Base-by-base conservation (phyloP, 2,113 vertebrate species). In the Arizona elegans region DNA sequence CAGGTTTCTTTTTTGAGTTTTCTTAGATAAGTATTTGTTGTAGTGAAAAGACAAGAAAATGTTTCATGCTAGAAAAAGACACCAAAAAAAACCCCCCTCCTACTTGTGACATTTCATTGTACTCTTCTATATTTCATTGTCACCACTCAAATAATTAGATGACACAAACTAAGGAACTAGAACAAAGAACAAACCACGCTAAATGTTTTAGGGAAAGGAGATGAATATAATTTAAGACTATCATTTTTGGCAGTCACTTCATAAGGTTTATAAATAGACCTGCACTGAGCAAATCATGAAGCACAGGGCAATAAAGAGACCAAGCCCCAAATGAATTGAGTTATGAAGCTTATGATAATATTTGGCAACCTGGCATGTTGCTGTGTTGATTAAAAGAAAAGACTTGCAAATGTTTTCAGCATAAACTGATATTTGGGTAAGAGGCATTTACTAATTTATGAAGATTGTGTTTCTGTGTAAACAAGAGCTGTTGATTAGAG, bases 391-490 rank as follows among this genome's bases (percentile, higher is more conserved):
- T 4, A 33, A n/a, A 90, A 93, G 91, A 91, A 92, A 58, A 92
- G 85, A 90, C 53, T 7, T 56, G 86, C 55, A 65, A 75, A 75
- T 87, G 26, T 56, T 52, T 47, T 93, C 91, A 93, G 23, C 0
- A 0, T 87, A 94, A 95, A 96, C 87, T 90, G 65, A 89, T 92
- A 87, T 91, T 93, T 5, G 0, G 62, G 91, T 94, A 91, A 95
- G 87, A 56, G 94, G n/a, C 62, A 90, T 96, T 96, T 95, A 91
- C 87, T 93, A 21, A 92, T 92, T 94, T 47, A 85, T n/a, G 75
- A 93, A 95, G 93, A 93, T 92, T 93, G 47, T 91, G 54, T 96
- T 95, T 93, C 95, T 95, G 81, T 95, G 92, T 95, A 96, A 97
- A 96, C 92, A 93, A 87, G 91, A 33, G 21, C 70, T 87, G 87